These are phyloP conservation scores for Cyphomyrus discorhynchus DNA, from an alignment of 2,113 vertebrate species.

Conservation along the genomic window DNA sequence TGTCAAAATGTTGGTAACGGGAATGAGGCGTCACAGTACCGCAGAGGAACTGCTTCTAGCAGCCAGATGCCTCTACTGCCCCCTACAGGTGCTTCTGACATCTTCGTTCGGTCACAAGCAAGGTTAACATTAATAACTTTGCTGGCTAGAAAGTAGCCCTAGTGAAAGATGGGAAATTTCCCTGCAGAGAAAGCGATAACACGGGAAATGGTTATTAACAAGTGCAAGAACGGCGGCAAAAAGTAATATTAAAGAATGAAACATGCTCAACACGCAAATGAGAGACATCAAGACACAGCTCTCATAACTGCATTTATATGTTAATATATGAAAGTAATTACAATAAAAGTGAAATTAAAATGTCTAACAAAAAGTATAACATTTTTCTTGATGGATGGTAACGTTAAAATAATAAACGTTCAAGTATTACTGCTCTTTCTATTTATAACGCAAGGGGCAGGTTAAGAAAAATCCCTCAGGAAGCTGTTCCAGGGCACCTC, in stretches of 20 bases:
- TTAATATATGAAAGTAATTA: neutral
- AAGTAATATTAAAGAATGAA: neutral
- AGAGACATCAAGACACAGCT: neutral
- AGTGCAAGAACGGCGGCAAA: neutral
- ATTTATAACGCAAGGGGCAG: neutral
- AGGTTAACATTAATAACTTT: neutral
- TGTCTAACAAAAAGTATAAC: neutral
- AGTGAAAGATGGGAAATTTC: neutral
- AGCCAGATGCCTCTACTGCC: neutral
- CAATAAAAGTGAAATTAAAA: neutral
- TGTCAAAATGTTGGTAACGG: neutral
- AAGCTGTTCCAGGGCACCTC: neutral
- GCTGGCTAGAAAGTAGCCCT: neutral
- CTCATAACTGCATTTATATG: neutral
- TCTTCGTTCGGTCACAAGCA: neutral
- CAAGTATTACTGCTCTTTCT: neutral
- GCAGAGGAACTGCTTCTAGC: neutral
- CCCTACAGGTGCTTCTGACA: neutral
- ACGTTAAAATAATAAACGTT: neutral
- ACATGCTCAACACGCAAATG: neutral
- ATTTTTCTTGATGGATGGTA: neutral
- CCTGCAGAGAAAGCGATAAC: neutral
- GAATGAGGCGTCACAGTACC: neutral
- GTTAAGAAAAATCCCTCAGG: neutral
- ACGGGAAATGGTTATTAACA: neutral